phyloP scores from a whole-genome alignment of 2,797 vertebrate genomes.

The Coendou prehensilis region DNA sequence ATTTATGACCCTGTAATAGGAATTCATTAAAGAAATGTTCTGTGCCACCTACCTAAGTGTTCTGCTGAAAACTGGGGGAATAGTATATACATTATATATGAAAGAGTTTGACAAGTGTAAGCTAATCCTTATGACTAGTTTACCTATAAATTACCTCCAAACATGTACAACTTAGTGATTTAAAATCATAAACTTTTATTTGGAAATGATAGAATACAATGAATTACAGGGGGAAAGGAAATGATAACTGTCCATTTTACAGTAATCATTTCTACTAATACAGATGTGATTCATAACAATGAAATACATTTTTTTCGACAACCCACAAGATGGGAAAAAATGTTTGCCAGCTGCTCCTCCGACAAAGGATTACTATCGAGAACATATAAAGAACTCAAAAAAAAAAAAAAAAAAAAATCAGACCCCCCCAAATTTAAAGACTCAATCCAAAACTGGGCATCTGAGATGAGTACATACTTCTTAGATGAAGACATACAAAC shows the following conservation, averaged over 20 bases:
- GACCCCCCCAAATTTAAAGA: not conserved
- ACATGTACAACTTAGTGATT: conserved; percentile 37
- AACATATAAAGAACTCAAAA: not conserved
- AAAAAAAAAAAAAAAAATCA: not conserved
- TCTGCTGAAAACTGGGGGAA: not conserved
- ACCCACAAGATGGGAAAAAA: not conserved
- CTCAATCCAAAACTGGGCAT: not conserved
- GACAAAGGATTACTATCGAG: not conserved
- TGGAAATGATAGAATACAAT: conserved; percentile 56
- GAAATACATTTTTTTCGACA: conserved; percentile 37
- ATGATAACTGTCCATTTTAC: not conserved
- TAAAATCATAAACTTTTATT: conserved; percentile 43
- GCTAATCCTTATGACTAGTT: not conserved
- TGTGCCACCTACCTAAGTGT: not conserved
- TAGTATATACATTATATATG: not conserved
- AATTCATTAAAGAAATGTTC: conserved; percentile 48
- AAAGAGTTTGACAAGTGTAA: conserved; percentile 9
- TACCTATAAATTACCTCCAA: conserved; percentile 45
- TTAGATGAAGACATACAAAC: not conserved
- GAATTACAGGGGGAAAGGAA: conserved; percentile 23
- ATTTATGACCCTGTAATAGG: conserved; percentile 9
- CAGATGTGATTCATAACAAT: conserved; percentile 31
- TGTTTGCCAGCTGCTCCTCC: not conserved
- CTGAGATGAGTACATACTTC: not conserved
- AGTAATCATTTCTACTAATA: conserved; percentile 4